Evolutionary conservation across 2,113 vertebrate genomes (phyloP).

Genomic region (Albula goreensis): DNA sequence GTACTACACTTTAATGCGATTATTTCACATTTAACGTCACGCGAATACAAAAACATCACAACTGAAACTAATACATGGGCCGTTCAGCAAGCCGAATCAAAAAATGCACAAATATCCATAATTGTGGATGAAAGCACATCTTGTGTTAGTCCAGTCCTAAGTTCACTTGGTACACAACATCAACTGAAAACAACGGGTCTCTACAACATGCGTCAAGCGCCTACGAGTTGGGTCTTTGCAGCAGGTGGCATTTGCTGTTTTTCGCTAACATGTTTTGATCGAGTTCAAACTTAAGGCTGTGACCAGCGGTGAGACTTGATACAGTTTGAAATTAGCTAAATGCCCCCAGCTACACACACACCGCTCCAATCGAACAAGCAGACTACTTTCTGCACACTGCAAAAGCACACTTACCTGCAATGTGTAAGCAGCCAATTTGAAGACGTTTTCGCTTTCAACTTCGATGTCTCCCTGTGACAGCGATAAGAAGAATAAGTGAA

Average conservation of each 20-base stretch:
- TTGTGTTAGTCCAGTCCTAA: background rate
- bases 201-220: background rate
- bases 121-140: background rate
- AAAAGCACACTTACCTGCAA: conserved; percentile 84
- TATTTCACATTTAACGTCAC: background rate
- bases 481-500: conserved; percentile 27
- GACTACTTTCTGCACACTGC: background rate
- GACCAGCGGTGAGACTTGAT: background rate
- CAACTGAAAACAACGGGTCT: background rate
- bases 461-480: conserved; percentile 82
- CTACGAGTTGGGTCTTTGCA: background rate
- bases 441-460: conserved; percentile 85
- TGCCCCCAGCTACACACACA: background rate
- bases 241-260: background rate
- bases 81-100: background rate
- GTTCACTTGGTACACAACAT: background rate
- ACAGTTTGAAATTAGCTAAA: background rate
- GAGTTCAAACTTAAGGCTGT: background rate
- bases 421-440: conserved; percentile 87
- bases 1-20: background rate
- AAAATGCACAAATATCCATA: background rate
- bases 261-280: background rate
- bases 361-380: conserved; percentile 21
- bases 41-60: background rate
- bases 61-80: background rate